phyloP scores from a whole-genome alignment of 1,140 invertebrate species.

The Drosophila bifasciata region DNA sequence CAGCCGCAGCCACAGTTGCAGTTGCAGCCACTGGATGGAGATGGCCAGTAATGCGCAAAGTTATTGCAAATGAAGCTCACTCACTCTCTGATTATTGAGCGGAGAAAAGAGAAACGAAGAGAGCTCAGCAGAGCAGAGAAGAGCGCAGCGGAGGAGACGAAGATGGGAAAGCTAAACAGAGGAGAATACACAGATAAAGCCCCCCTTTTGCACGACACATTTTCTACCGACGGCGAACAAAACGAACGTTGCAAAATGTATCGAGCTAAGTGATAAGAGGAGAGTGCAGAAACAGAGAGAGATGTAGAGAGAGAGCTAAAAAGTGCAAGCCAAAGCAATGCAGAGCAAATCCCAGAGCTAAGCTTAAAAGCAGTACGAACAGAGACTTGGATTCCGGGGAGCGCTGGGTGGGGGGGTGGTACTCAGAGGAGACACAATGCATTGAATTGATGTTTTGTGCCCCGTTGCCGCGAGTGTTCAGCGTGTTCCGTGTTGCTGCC shows the following conservation, averaged over 20 bases:
- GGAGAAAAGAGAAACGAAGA: neutral
- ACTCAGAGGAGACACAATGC: constrained; percentile 44
- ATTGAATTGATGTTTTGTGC: constrained; percentile 5
- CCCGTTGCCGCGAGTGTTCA: neutral
- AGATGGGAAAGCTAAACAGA: no score
- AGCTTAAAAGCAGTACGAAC: neutral
- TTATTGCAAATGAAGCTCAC: constrained; percentile 58
- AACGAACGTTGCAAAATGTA: no score
- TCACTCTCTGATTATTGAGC: constrained; percentile 5
- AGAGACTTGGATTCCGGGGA: no score
- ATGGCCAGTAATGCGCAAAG: constrained; percentile 42
- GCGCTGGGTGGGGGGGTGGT: no score
- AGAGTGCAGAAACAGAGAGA: neutral
- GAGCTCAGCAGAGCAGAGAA: neutral
- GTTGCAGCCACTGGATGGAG: constrained; percentile 4
- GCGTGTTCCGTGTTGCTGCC: constrained; percentile 48
- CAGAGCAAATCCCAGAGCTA: no score
- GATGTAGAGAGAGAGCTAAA: neutral
- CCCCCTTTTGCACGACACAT: no score
- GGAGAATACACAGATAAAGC: no score
- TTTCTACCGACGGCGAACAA: no score
- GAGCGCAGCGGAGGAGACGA: no score
- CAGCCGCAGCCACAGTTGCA: constrained; percentile 1
- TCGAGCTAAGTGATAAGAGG: neutral
- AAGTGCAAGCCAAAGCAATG: constrained; percentile 4